Evolutionary conservation across 2,113 vertebrate genomes (phyloP).

Genomic region (Camelus dromedarius): DNA sequence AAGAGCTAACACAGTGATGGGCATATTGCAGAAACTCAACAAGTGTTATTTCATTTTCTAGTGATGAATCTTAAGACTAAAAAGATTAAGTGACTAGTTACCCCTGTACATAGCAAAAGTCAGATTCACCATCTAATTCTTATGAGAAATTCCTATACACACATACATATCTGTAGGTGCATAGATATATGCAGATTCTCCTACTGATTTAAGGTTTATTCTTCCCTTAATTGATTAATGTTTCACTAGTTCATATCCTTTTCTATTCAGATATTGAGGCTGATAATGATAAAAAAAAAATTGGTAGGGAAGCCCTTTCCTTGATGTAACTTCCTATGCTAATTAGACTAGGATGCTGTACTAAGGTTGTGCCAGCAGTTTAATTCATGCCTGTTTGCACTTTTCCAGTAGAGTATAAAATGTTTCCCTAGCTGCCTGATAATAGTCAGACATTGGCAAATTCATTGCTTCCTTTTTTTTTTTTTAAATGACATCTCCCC

Average conservation of each 20-base stretch:
- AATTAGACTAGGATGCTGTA: conserved; percentile 68
- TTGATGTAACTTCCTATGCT: conserved; percentile 73
- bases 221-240: neutral
- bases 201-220: neutral
- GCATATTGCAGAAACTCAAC: neutral
- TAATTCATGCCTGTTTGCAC: neutral
- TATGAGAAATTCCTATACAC: neutral
- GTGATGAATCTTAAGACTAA: no score
- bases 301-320: conserved; percentile 76
- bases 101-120: no score
- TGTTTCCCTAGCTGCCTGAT: neutral
- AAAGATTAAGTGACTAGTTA: no score
- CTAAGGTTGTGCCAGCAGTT: conserved; percentile 77
- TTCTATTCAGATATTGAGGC: conserved; percentile 68
- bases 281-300: conserved; percentile 69
- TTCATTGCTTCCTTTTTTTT: neutral
- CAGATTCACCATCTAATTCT: no score
- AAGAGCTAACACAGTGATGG: no score
- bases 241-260: conserved; percentile 33
- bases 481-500: neutral
- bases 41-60: neutral
- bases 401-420: neutral
- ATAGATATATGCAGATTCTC: neutral
- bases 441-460: neutral
- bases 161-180: no score